Base-by-base conservation (phyloP, 2,888 invertebrate genomes). In the Oxyscelio sp. region DNA sequence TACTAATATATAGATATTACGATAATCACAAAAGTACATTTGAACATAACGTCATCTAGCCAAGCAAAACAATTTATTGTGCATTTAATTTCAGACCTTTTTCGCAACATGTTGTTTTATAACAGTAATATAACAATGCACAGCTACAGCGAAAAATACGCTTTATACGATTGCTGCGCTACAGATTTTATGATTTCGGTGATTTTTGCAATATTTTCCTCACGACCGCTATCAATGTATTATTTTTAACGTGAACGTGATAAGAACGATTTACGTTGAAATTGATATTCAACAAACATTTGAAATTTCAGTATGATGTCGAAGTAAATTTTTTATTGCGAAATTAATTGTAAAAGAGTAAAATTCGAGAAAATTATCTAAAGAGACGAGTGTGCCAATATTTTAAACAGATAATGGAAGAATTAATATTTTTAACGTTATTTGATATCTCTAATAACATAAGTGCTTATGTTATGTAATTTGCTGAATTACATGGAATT, bases 1-100 rank as follows among this genome's bases (percentile, higher is more conserved):
- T 43, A 71, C 74, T 79, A 79, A 79, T 78, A 85, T 78, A 52
- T 54, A 68, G 81, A 73, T 74, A 75, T 75, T 48, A 38, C 45
- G 43, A 58, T 75, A 79, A 79, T 79, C 61, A 68, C 24, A 2
- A 48, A 34, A 17, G 40, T 19, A 22, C 27, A 65, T 71, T 71
- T 65, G 65, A 73, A 48, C 54, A 52, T 45, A 22, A 54, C 65
- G 48, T 43, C 58, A 27, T 34, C n/a, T n/a, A 13, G 52, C 11
- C 27, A 31, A 65, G 56, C 24, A 58, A 71, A 71, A 73, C 71
- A 56, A 58, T 71, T 56, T 65, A 52, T 61, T 61, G 43, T 61
- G 19, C 56, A 79, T 63, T 65, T 71, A 79, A 71, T 52, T 73
- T 73, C 45, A 48, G 38, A 58, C 65, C 56, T 80, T 66, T 74